phyloP scores from a whole-genome alignment of 2,113 vertebrate genomes.

The Dicrurus megarhynchus region DNA sequence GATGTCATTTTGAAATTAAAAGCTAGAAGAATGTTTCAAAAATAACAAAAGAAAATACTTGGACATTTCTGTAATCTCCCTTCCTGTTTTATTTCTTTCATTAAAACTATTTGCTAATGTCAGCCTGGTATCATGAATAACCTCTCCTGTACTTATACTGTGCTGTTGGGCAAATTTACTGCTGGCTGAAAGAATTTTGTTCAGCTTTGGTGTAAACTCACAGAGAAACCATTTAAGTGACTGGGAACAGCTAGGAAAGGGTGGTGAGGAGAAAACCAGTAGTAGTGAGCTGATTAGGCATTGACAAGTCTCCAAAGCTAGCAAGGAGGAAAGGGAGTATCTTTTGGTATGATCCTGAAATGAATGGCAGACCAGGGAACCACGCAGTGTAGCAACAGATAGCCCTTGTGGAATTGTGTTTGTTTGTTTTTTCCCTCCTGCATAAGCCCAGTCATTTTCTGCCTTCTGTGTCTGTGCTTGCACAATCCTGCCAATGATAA shows the following conservation, averaged over 20 bases:
- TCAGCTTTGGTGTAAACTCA: background rate
- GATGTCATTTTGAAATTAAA: background rate
- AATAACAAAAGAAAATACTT: slow-evolving; percentile 7
- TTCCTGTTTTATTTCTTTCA: background rate
- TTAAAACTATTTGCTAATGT: background rate
- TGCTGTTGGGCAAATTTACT: background rate
- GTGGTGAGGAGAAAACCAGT: background rate
- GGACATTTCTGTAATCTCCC: background rate
- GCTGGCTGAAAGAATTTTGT: background rate
- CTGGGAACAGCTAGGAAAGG: background rate
- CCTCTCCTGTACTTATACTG: background rate
- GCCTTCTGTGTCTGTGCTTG: background rate
- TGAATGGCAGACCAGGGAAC: background rate
- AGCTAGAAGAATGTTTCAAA: background rate
- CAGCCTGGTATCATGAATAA: background rate
- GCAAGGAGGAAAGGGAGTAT: background rate
- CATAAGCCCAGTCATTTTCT: background rate
- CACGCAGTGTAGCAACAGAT: background rate
- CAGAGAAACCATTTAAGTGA: background rate
- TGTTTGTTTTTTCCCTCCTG: background rate
- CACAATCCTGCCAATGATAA: background rate
- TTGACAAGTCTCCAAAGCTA: background rate
- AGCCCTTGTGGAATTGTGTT: background rate
- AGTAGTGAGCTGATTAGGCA: background rate
- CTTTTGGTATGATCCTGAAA: background rate